phyloP scores from a whole-genome alignment of 1,140 invertebrate genomes.

The Hirudo medicinalis region DNA sequence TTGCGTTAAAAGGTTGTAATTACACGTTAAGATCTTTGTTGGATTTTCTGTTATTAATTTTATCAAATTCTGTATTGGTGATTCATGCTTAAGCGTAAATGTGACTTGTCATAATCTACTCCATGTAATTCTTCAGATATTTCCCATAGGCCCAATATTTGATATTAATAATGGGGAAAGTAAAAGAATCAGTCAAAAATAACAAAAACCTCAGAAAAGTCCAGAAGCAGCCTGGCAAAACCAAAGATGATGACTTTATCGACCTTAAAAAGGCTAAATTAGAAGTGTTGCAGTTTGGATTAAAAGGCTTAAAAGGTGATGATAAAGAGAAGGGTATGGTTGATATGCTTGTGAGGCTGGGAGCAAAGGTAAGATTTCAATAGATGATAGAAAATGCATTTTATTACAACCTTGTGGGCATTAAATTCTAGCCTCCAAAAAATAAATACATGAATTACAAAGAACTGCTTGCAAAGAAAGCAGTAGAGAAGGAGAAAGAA shows the following conservation, averaged over 20 bases:
- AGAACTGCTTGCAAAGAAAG: conserved; percentile 3
- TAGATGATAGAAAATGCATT: background rate
- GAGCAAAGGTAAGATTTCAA: background rate
- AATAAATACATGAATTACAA: conserved; percentile 1
- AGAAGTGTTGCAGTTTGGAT: conserved; percentile 4
- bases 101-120: too few species aligned
- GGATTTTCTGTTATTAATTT: too few species aligned
- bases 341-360: background rate
- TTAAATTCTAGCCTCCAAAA: background rate
- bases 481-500: background rate
- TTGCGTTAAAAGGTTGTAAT: too few species aligned
- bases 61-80: too few species aligned
- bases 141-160: too few species aligned
- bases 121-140: too few species aligned
- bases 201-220: too few species aligned
- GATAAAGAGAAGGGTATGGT: conserved; percentile 1
- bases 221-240: too few species aligned
- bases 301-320: background rate
- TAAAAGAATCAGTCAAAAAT: too few species aligned
- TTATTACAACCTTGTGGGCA: background rate
- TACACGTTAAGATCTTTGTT: too few species aligned
- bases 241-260: background rate
- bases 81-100: too few species aligned
- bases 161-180: too few species aligned
- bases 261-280: conserved; percentile 7